Conservation (phyloP, 1,140 invertebrate genomes). For the Leptinotarsa lineolata region DNA sequence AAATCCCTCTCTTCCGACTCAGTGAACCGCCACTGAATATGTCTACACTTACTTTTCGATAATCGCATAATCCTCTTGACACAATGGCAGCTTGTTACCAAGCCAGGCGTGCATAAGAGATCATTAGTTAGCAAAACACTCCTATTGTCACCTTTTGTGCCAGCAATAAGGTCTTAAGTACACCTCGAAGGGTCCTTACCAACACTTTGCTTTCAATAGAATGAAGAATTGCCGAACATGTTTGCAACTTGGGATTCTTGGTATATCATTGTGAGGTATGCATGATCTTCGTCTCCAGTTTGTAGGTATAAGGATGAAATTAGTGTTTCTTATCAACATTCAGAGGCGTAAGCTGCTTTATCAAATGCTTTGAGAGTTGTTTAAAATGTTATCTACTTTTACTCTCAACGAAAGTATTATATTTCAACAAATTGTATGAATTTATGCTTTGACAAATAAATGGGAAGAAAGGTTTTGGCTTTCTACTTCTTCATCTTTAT, state of each 20-base stretch:
- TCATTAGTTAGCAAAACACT: constrained; percentile 56
- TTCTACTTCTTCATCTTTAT: too few relatives aligned
- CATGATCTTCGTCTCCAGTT: neutral
- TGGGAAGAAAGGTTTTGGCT: too few relatives aligned
- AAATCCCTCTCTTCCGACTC: neutral
- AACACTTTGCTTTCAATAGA: constrained; percentile 19
- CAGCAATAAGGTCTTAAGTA: constrained; percentile 48
- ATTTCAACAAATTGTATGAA: too few relatives aligned
- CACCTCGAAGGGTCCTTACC: constrained; percentile 24
- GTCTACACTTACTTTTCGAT: constrained; percentile 33
- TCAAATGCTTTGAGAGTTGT: too few relatives aligned
- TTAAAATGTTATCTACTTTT: too few relatives aligned
- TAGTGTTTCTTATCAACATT: too few relatives aligned
- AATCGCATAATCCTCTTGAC: constrained; percentile 49
- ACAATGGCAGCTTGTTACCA: constrained; percentile 43
- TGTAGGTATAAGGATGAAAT: neutral
- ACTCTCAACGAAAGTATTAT: too few relatives aligned
- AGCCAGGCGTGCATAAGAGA: constrained; percentile 53
- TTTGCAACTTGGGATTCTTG: constrained; percentile 1
- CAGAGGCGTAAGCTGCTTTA: too few relatives aligned
- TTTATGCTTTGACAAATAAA: too few relatives aligned
- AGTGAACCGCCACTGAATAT: neutral
- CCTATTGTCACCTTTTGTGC: constrained; percentile 54
- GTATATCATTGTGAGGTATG: neutral
- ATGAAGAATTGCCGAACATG: constrained; percentile 15